Percentiles rank a stretch among this genome's conserved stretches.
phyloP scores from a whole-genome alignment of 2,797 vertebrate species.

The Gymnopithys bicolor region DNA sequence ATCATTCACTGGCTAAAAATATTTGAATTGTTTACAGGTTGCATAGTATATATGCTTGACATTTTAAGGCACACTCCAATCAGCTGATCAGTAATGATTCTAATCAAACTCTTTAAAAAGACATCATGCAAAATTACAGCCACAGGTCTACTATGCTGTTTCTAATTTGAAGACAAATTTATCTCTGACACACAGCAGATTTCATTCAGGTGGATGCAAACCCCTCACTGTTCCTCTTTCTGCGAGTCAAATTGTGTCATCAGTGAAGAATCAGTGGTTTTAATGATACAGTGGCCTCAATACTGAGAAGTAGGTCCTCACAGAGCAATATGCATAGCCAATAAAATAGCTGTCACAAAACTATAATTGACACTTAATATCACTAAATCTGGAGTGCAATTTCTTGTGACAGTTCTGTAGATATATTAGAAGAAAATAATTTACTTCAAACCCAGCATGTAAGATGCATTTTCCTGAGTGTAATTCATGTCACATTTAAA shows the following conservation, averaged over 20 bases:
- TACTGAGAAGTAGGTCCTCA: slow-evolving; percentile 81
- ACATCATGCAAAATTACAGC: slow-evolving; percentile 89
- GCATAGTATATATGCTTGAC: slow-evolving; percentile 75
- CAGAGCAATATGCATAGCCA: slow-evolving; percentile 87
- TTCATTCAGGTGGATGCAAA: slow-evolving; percentile 82
- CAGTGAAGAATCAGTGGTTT: slow-evolving; percentile 92
- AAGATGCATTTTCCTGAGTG: slow-evolving; percentile 78
- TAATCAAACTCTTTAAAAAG: slow-evolving; percentile 82
- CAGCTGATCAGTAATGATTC: slow-evolving; percentile 77
- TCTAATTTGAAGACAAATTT: slow-evolving; percentile 95
- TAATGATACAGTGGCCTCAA: slow-evolving; percentile 86
- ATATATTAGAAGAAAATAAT: slow-evolving; percentile 93
- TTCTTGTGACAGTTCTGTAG: slow-evolving; percentile 92
- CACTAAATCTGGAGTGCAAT: slow-evolving; percentile 88
- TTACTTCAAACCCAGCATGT: slow-evolving; percentile 82
- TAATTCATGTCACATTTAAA: slow-evolving; percentile 83
- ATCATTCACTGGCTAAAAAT: slow-evolving; percentile 73
- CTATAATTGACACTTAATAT: slow-evolving; percentile 89
- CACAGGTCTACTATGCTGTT: slow-evolving; percentile 90
- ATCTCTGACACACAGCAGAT: slow-evolving; percentile 88
- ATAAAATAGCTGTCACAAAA: slow-evolving; percentile 95
- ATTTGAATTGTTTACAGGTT: slow-evolving; percentile 77
- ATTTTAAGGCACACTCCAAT: slow-evolving; percentile 77
- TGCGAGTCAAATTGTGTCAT: slow-evolving; percentile 91
- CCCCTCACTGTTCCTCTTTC: slow-evolving; percentile 81